Percentiles rank a stretch among this genome's conserved stretches.
These are phyloP conservation scores for Bruchidius siliquastri DNA, from an alignment of 2,888 invertebrate genomes.

Conservation along the genomic window DNA sequence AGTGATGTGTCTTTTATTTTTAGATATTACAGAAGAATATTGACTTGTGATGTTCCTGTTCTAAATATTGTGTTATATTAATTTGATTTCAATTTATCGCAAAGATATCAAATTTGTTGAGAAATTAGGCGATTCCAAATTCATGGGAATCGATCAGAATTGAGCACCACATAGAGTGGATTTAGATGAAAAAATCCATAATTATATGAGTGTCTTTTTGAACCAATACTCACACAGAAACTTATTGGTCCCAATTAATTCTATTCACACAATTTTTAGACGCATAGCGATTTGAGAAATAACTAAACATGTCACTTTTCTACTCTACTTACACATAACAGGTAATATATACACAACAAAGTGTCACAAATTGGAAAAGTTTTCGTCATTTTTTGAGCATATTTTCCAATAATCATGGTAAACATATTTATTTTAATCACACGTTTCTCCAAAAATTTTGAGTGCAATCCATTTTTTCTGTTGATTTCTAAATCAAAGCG, in stretches of 20 bases:
- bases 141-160: too few species aligned
- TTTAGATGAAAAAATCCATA: background rate
- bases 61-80: too few species aligned
- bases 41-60: background rate
- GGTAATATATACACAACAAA: background rate
- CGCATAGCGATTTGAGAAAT: background rate
- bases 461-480: too few species aligned
- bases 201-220: background rate
- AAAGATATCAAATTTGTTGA: too few species aligned
- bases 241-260: background rate
- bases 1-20: too few species aligned
- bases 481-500: too few species aligned
- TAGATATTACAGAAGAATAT: too few species aligned
- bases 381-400: background rate
- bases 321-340: background rate
- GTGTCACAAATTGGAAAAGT: too few species aligned
- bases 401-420: background rate
- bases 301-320: background rate
- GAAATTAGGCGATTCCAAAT: too few species aligned
- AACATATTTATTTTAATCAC: too few species aligned
- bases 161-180: background rate
- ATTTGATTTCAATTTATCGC: background rate
- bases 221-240: background rate
- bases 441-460: too few species aligned
- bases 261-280: background rate